Base-by-base conservation (phyloP, 2,797 vertebrate genomes). In the Leptatherina wallacei region DNA sequence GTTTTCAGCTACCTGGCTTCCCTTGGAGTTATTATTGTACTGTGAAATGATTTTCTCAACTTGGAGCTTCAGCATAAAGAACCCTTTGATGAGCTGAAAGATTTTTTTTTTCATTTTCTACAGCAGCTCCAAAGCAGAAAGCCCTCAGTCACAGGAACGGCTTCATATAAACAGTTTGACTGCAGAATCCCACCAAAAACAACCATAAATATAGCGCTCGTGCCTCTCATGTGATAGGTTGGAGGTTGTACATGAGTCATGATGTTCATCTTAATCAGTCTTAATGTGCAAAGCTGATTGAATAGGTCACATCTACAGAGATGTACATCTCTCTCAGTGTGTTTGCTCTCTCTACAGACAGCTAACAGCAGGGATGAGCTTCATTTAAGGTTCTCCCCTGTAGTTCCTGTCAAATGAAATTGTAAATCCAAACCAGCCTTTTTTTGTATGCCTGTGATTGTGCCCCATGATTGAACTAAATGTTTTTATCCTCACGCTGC, bases 61-160 rank as follows among this genome's bases (percentile, higher is more conserved):
- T 80, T 59, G 33, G 32, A 47, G 73, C 62, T 47, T 68, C 1
- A 13, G 69, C 62, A 77, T 7, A 87, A 80, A 59, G 66, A 62
- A 71, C 44, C 36, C 74, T 88, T 89, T 89, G 77, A 91, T 87
- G 55, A 59, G 71, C 52, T 59, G 38, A 86, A 73, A 77, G 38
- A 69, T 57, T 52, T 35, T 29, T 36, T 11, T 65, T 73, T 75
- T 82, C 4, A 65, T 76, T 73, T 77, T 68, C 51, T 66, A 3
- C 68, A 22, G 7, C 51, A 56, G 65, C 68, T 72, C 65, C 58
- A 55, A 52, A 71, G 61, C 47, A 47, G 51, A 81, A 56, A 38
- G 1, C 64, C 35, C 44, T 57, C 40, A 51, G 71, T 54, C 30
- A 54, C 64, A 68, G 64, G 55, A 30, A 16, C 2, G 7, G 52